These are phyloP conservation scores for Euwallacea similis DNA, from an alignment of 1,140 invertebrate species.

Conservation along the genomic window DNA sequence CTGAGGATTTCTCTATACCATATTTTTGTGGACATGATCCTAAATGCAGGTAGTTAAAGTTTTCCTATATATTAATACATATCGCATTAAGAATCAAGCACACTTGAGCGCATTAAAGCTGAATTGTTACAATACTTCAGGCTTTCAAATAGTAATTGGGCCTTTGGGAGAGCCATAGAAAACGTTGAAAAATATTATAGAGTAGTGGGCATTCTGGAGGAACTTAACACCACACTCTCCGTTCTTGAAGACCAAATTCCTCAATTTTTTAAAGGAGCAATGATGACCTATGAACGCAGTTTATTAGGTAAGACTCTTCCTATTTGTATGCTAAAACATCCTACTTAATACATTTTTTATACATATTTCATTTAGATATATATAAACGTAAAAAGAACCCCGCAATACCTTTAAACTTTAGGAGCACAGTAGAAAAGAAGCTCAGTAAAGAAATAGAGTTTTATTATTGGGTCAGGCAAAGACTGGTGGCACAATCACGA, in stretches of 20 bases:
- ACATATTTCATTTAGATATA: conserved; percentile 26
- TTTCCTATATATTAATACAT: not conserved
- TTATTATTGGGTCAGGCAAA: conserved; percentile 63
- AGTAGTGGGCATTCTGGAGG: conserved; percentile 67
- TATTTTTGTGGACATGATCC: conserved; percentile 70
- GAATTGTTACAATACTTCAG: conserved; percentile 46
- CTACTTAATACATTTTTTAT: not conserved
- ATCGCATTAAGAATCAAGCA: not conserved
- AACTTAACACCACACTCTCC: conserved; percentile 63
- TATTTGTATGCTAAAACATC: not conserved
- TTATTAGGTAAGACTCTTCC: conserved; percentile 56
- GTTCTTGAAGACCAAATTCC: conserved; percentile 63
- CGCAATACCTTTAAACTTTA: conserved; percentile 22
- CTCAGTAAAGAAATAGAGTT: conserved; percentile 63
- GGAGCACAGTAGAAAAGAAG: conserved; percentile 45
- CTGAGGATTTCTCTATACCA: conserved; percentile 58
- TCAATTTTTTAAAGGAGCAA: conserved; percentile 63
- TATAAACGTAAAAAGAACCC: conserved; percentile 37
- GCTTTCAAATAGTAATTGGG: conserved; percentile 63
- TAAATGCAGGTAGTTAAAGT: conserved; percentile 59
- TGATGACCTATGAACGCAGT: conserved; percentile 58
- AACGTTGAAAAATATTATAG: conserved; percentile 68
- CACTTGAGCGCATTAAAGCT: not conserved
- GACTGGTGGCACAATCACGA: conserved; percentile 56
- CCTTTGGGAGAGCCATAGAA: conserved; percentile 63